Evolutionary conservation across 2,113 vertebrate species (phyloP), one percentile per base, ranked within the genome.

Genomic region (Lontra canadensis): DNA sequence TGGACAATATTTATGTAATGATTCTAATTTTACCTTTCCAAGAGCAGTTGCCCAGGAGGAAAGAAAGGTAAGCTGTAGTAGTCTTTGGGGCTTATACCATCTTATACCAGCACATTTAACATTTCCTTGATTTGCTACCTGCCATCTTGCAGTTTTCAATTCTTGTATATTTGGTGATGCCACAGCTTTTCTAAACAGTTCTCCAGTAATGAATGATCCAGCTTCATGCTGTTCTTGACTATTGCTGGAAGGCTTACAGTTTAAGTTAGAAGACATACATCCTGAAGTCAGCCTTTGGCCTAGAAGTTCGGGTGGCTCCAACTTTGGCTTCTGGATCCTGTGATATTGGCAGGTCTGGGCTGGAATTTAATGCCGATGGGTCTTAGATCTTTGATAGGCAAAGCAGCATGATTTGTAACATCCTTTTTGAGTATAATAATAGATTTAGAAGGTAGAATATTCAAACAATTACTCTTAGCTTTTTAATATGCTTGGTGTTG

Each of bases 341-440:
- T 34, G 29, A 59, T 17, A 10, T 13, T 74, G 36, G 89, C 74
- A 86, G 94, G 10, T 31, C 93, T 98, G 34, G 76, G 80, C 29
- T 34, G 97, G 34, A 13, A 61, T 89, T 57, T 3, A 0, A 2
- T 74, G 86, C 34, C 85, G 42, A 57, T 0, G 0, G 18, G 87
- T 8, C 25, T 85, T 0, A 2, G 6, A 57, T 80, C 4, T 96
- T 92, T 97, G 96, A 84, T 36, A 88, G 90, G 78, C 67, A 97
- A 94, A 90, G 69, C 1, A 7, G 17, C 39, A 14, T 3, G 0
- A 63, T 88, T 34, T 39, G 47, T 63, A 73, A 47, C 5, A 31
- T 95, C 42, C 39, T 98, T 96, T 97, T 96, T 94, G 61, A 29
- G 95, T 85, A 80, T 87, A 81, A 81, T 12, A 44, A 83, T 81